phyloP scores from a whole-genome alignment of 1,140 invertebrate species.

The Hypothenemus hampei region DNA sequence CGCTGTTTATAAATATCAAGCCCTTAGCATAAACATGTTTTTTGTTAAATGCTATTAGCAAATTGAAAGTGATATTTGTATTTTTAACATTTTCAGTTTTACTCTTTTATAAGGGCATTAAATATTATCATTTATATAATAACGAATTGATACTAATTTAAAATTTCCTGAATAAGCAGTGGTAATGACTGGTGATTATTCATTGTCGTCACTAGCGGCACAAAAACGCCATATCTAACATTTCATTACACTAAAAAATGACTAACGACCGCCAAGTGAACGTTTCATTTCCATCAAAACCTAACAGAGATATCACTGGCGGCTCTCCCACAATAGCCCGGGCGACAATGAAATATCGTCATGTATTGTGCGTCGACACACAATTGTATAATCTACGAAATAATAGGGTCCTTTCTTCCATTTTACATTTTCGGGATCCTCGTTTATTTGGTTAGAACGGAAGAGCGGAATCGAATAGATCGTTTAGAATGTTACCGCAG shows the following conservation, averaged over 20 bases:
- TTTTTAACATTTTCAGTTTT: no score
- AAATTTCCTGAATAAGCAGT: no score
- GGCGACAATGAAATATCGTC: conserved; percentile 35
- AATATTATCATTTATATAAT: no score
- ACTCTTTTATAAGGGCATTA: no score
- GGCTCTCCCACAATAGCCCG: conserved; percentile 30
- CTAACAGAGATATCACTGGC: conserved; percentile 37
- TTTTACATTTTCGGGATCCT: conserved; percentile 34
- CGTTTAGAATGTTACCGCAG: conserved; percentile 21
- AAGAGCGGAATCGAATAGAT: conserved; percentile 19
- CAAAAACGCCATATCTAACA: conserved; percentile 24
- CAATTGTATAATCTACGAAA: conserved; percentile 39
- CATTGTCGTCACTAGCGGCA: background rate
- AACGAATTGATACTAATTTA: no score
- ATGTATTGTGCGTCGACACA: conserved; percentile 38
- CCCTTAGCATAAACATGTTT: no score
- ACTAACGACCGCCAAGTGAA: conserved; percentile 17
- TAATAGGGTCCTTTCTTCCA: conserved; percentile 35
- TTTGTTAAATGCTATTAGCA: no score
- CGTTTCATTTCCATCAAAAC: conserved; percentile 33
- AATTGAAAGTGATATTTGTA: no score
- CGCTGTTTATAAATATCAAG: no score
- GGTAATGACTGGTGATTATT: conserved; percentile 12
- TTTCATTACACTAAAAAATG: conserved; percentile 25
- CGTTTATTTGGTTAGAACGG: conserved; percentile 33